Conservation (phyloP, 2,113 vertebrate species). For the Syrmaticus mikado region DNA sequence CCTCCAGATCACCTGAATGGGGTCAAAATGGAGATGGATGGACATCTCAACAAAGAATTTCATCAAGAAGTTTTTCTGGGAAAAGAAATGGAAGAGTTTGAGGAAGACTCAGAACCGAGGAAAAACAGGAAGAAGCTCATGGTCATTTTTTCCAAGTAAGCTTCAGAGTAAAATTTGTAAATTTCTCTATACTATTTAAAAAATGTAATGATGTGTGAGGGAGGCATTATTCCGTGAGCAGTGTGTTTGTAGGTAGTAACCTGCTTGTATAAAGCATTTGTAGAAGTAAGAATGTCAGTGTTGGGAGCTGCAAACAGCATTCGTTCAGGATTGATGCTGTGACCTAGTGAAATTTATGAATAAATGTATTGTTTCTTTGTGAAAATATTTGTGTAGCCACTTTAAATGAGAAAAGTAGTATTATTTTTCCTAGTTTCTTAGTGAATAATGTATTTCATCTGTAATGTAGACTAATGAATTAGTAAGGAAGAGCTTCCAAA, state of each 20-base stretch:
- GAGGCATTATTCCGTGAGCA: accelerated
- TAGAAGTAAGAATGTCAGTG: background rate
- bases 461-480: background rate
- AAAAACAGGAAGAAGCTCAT: constrained; percentile 91
- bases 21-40: constrained; percentile 93
- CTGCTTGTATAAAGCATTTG: background rate
- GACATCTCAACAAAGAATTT: constrained; percentile 94
- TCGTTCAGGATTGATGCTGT: background rate
- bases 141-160: constrained; percentile 93
- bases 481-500: background rate
- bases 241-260: background rate
- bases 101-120: constrained; percentile 89
- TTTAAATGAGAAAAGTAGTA: background rate
- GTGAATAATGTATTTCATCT: no score
- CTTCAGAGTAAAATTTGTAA: background rate
- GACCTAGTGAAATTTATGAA: background rate
- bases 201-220: background rate
- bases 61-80: constrained; percentile 97
- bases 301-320: background rate
- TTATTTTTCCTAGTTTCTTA: background rate
- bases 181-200: background rate
- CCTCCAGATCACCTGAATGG: constrained; percentile 94
- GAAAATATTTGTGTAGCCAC: background rate
- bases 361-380: accelerated
- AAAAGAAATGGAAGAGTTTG: constrained; percentile 91